Conservation (phyloP, 2,113 vertebrate species). For the Eptatretus burgeri region DNA sequence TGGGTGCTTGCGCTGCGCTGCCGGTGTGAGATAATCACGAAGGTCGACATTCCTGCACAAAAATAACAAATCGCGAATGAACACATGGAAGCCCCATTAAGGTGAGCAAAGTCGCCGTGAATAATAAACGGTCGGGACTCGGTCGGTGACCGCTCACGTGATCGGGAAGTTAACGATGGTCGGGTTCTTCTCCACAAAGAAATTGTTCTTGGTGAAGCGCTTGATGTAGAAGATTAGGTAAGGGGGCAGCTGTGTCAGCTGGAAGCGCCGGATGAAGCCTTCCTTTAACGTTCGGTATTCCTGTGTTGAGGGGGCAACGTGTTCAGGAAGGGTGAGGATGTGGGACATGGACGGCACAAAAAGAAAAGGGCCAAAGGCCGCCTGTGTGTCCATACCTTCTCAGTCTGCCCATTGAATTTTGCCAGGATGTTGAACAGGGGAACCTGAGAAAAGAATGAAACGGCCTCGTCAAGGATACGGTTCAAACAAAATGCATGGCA, state of each 20-base stretch:
- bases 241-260: constrained; percentile 63
- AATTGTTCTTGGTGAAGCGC: constrained; percentile 95
- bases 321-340: neutral
- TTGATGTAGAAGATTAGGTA: constrained; percentile 97
- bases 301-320: constrained; percentile 13
- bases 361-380: neutral
- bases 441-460: constrained; percentile 14
- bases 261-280: constrained; percentile 82
- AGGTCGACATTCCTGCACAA: constrained; percentile 48
- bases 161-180: constrained; percentile 96
- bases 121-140: neutral
- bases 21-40: constrained; percentile 59
- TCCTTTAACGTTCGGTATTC: constrained; percentile 98
- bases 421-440: constrained; percentile 83
- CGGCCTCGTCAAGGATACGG: no score
- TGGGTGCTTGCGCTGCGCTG: constrained; percentile 40
- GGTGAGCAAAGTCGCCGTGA: neutral
- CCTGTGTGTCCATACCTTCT: constrained; percentile 30
- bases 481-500: no score
- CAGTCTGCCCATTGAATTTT: constrained; percentile 66
- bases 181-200: constrained; percentile 92
- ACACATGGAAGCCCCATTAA: neutral
- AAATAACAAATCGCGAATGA: neutral
- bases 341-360: neutral
- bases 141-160: constrained; percentile 27